Evolutionary conservation across 2,113 vertebrate genomes (phyloP), one percentile per base, ranked within the genome.

Genomic region (Cnemophilus loriae): DNA sequence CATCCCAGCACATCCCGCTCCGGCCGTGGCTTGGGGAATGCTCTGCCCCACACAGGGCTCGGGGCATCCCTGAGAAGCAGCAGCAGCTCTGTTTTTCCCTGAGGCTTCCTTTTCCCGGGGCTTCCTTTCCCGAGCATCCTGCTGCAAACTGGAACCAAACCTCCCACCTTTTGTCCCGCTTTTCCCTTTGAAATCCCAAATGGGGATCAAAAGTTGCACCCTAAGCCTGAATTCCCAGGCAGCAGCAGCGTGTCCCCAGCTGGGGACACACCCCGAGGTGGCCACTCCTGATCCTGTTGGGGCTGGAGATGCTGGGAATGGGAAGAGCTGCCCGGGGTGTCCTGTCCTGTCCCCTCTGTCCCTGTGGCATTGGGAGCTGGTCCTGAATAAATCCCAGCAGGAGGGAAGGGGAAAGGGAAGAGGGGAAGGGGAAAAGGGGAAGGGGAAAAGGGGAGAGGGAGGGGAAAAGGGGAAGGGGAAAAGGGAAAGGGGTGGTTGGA

Each of bases 161-260:
- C 26, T n/a, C 3, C 4, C 0, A 0, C 3, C 3, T 10, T 41
- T 20, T 16, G 41, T 41, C 20, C 35, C 11, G 0, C 19, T 92
- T 81, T 44, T 46, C 52, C 64, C 37, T 56, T 16, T 23, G 7
- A 26, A 52, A 77, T 33, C 69, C 52, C 17, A 23, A 49, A 26
- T 1, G n/a, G 23, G 20, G 49, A 5, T 10, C 22, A 8, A 52
- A 84, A 42, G 44, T 49, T 3, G 2, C 1, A 0, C 16, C 59
- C 26, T 0, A 13, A 39, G 15, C 11, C 2, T 23, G 67, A 35
- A 42, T 76, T 53, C 8, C 49, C 44, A 22, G 53, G 13, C 41
- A 17, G 53, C 41, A 53, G 74, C 67, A 63, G 44, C 7, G 44
- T 10, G 24, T n/a, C 23, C 44, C 64, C 33, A 23, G 50, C 27